phyloP scores from a whole-genome alignment of 2,888 invertebrate genomes.

The Ctena decussata region DNA sequence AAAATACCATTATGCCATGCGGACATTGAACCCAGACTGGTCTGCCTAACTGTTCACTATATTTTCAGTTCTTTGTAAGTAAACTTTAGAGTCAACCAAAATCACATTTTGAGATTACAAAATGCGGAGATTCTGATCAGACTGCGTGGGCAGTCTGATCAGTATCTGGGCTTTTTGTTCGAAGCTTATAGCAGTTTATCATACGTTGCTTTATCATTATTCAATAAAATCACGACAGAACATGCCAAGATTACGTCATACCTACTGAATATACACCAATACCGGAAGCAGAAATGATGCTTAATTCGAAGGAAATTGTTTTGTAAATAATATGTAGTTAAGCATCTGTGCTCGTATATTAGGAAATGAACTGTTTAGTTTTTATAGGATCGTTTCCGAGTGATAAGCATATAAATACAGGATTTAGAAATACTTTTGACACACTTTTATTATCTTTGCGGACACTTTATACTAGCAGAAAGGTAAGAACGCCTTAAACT shows the following conservation, averaged over 20 bases:
- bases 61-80: too few relatives aligned
- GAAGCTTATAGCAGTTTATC: too few relatives aligned
- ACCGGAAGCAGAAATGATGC: background rate
- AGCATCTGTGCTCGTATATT: background rate
- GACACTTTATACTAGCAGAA: background rate
- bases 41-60: too few relatives aligned
- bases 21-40: too few relatives aligned
- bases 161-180: too few relatives aligned
- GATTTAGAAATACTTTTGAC: background rate
- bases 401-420: background rate
- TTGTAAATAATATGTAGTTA: background rate
- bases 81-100: too few relatives aligned
- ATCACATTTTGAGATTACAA: too few relatives aligned
- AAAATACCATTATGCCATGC: too few relatives aligned
- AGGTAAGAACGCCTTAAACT: background rate
- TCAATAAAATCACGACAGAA: background rate
- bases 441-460: background rate
- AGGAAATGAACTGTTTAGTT: slow-evolving; percentile 3
- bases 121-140: too few relatives aligned
- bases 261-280: background rate
- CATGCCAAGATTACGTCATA: background rate
- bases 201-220: too few relatives aligned
- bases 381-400: background rate
- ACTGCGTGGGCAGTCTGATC: too few relatives aligned
- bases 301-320: background rate